phyloP scores from a whole-genome alignment of 2,888 invertebrate species.

The Sisyra terminalis region DNA sequence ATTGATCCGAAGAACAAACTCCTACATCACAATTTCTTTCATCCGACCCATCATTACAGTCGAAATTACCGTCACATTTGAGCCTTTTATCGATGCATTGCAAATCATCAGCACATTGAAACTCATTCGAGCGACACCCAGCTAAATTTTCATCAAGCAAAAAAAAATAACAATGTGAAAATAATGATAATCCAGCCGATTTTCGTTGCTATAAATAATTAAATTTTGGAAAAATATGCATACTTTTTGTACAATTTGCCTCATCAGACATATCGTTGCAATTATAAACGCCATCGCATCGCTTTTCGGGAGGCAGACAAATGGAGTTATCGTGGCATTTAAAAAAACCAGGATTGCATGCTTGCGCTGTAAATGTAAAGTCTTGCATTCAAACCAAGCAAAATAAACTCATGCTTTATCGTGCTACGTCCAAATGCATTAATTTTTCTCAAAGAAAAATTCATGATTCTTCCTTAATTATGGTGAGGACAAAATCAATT shows the following conservation, averaged over 20 bases:
- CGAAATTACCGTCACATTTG: constrained; percentile 38
- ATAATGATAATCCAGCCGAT: background rate
- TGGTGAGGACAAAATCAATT: no score
- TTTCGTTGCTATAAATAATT: background rate
- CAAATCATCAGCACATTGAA: background rate
- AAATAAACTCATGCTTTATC: no score
- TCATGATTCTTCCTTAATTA: no score
- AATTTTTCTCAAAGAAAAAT: no score
- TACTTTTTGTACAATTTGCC: constrained; percentile 21
- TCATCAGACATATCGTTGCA: constrained; percentile 44
- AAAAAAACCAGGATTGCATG: constrained; percentile 19
- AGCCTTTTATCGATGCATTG: no score
- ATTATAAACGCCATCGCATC: constrained; percentile 36
- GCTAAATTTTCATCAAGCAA: no score
- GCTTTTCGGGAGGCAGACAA: constrained; percentile 29
- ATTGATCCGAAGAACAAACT: constrained; percentile 35
- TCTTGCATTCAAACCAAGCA: no score
- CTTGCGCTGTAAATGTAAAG: constrained; percentile 12
- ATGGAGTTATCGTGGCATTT: constrained; percentile 21
- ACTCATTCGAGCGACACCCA: background rate
- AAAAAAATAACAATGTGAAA: no score
- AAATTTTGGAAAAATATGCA: constrained; percentile 1
- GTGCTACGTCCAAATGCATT: no score
- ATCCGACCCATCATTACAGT: constrained; percentile 43
- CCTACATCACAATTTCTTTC: constrained; percentile 32